phyloP scores from a whole-genome alignment of 1,140 invertebrate species.

The Zeugodacus cucurbitae region DNA sequence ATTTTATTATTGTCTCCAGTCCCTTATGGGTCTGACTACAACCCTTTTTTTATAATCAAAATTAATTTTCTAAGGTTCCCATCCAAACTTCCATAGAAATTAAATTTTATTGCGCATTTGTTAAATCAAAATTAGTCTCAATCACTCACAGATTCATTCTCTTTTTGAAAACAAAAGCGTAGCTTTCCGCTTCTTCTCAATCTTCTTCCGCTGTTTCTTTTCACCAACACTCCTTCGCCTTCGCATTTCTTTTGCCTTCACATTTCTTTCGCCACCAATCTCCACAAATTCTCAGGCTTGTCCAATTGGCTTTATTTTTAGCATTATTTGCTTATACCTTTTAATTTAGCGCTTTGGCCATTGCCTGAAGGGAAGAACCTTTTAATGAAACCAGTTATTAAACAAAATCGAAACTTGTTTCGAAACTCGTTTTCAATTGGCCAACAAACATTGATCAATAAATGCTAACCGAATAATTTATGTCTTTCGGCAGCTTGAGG shows the following conservation, averaged over 20 bases:
- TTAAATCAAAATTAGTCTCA: neutral
- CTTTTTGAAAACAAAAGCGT: neutral
- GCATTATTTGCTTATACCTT: neutral
- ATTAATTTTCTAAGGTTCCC: neutral
- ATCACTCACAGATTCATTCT: too few relatives aligned
- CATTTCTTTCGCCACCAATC: neutral
- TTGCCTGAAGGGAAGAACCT: neutral
- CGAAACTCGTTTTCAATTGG: neutral
- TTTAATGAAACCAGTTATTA: neutral
- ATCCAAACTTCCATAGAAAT: neutral
- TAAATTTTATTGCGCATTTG: too few relatives aligned
- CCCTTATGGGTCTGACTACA: too few relatives aligned
- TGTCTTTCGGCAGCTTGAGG: too few relatives aligned
- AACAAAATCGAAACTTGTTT: conserved; percentile 1
- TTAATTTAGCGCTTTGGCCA: neutral
- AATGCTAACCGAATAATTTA: too few relatives aligned
- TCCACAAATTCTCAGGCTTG: neutral
- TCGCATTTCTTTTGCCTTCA: neutral
- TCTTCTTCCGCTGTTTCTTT: neutral
- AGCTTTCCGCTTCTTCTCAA: neutral
- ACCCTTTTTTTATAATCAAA: neutral
- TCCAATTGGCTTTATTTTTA: neutral
- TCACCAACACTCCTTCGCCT: neutral
- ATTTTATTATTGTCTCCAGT: too few relatives aligned
- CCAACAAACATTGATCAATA: neutral